Conservation (phyloP, 2,113 vertebrate species). For the Saguinus midas region DNA sequence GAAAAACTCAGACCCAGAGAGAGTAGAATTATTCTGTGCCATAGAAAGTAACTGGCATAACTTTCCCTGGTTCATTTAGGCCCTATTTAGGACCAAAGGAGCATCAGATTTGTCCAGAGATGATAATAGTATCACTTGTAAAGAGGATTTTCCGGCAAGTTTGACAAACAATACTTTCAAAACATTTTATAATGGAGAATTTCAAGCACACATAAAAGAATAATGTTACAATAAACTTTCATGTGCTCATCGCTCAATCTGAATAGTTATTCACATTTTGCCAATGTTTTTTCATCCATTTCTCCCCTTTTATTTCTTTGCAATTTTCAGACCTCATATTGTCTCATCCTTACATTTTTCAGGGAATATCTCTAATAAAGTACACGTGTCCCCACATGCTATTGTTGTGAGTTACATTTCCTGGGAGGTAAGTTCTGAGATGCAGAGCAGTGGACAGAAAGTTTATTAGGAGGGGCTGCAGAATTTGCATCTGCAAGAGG, state of each 20-base stretch:
- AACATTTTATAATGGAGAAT: neutral
- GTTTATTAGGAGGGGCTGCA: neutral
- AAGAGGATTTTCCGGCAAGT: neutral
- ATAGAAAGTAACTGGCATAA: neutral
- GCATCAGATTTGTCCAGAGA: neutral
- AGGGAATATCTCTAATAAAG: neutral
- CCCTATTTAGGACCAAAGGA: neutral
- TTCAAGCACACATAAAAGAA: neutral
- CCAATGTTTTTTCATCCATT: neutral
- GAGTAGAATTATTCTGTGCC: neutral
- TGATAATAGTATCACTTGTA: neutral
- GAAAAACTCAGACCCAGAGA: slow-evolving; percentile 2
- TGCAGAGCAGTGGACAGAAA: neutral
- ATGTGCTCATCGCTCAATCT: too few relatives aligned
- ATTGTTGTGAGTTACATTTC: neutral
- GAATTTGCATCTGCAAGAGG: too few relatives aligned
- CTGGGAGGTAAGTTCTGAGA: neutral
- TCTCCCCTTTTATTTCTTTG: neutral
- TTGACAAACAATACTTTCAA: neutral
- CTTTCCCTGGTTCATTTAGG: neutral
- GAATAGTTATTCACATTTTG: neutral
- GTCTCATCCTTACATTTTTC: neutral
- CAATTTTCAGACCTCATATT: neutral
- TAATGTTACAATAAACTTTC: neutral
- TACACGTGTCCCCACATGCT: neutral